phyloP scores from a whole-genome alignment of 1,140 invertebrate species.

The Paraescarpia echinospica region DNA sequence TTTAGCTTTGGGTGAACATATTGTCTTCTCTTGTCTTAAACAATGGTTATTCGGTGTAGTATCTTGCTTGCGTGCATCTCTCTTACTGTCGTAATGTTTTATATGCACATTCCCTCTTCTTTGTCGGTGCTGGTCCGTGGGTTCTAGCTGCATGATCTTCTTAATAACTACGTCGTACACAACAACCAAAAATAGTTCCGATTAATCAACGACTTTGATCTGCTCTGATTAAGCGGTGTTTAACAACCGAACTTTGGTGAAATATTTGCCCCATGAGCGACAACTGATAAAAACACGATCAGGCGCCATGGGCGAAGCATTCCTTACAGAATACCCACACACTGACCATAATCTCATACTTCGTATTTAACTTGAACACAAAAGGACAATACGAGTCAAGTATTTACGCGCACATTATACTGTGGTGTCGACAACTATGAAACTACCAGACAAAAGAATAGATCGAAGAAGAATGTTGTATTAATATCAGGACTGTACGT shows the following conservation, averaged over 20 bases:
- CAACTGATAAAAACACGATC: not conserved
- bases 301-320: not conserved
- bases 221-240: too few species aligned
- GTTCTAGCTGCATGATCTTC: too few species aligned
- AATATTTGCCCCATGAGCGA: not conserved
- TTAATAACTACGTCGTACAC: not conserved
- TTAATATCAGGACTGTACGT: not conserved
- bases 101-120: too few species aligned
- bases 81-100: too few species aligned
- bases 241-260: not conserved
- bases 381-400: not conserved
- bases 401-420: not conserved
- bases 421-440: not conserved
- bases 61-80: too few species aligned
- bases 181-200: not conserved
- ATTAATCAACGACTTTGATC: not conserved
- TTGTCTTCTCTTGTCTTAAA: too few species aligned
- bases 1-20: too few species aligned
- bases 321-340: not conserved
- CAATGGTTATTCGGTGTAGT: too few species aligned
- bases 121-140: too few species aligned
- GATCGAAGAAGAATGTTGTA: not conserved
- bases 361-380: not conserved
- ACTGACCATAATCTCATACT: not conserved
- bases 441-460: not conserved